A percentile compares a stretch with the other conserved stretches of the same genome.
Conservation (phyloP, 2,888 invertebrate species). For the Encarsia formosa region DNA sequence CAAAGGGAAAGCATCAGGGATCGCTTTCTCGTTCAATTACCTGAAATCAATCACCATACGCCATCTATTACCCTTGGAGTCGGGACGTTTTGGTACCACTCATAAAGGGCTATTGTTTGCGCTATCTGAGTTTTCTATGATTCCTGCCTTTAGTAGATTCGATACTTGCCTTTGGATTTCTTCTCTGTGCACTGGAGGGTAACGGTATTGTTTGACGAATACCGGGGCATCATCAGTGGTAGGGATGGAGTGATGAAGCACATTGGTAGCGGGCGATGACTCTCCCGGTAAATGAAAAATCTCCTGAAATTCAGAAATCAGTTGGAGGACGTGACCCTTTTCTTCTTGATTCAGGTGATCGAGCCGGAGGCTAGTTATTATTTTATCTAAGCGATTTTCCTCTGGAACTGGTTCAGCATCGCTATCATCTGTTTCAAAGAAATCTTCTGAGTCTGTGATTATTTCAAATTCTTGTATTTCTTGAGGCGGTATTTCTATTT, state of each 20-base stretch:
- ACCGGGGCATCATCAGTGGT: slow-evolving; percentile 19
- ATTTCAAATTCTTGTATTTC: too few species aligned
- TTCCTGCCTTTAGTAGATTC: background rate
- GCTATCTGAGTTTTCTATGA: rapidly evolving
- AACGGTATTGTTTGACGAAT: slow-evolving; percentile 1
- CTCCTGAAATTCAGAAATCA: too few species aligned
- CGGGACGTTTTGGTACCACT: background rate
- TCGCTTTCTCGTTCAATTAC: background rate
- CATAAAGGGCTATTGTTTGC: background rate
- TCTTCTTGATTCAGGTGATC: too few species aligned
- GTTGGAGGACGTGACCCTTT: too few species aligned
- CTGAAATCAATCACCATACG: background rate
- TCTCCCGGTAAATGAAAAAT: too few species aligned
- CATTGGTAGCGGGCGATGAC: too few species aligned
- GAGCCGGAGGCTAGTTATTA: too few species aligned
- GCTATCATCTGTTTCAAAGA: too few species aligned
- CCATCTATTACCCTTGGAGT: background rate
- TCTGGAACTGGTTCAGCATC: too few species aligned
- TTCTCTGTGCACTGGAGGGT: background rate
- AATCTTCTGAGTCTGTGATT: too few species aligned
- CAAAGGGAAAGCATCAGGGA: background rate
- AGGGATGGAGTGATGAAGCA: too few species aligned
- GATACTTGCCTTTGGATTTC: background rate
- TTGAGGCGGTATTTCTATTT: background rate
- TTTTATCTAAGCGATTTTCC: too few species aligned